Conservation (phyloP, 2,888 invertebrate genomes). For the Helleia helle region DNA sequence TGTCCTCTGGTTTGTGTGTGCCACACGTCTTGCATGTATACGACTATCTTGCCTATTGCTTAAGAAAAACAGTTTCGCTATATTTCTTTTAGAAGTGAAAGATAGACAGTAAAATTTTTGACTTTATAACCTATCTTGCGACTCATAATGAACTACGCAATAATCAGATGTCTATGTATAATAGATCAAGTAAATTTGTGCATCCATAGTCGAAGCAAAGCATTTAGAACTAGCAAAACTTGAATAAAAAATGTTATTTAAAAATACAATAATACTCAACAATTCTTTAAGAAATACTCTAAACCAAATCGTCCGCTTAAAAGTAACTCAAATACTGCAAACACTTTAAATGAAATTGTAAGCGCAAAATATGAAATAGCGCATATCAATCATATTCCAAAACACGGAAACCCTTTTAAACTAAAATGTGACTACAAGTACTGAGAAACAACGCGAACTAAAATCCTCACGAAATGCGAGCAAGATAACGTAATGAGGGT, state of each 20-base stretch:
- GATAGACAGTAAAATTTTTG: too few species aligned
- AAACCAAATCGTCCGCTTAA: background rate
- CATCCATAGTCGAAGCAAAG: too few species aligned
- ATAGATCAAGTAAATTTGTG: too few species aligned
- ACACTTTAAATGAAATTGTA: background rate
- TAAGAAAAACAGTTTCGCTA: background rate
- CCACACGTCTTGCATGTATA: too few species aligned
- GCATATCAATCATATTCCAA: slow-evolving; percentile 29
- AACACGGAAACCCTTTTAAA: slow-evolving; percentile 42
- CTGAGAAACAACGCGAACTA: slow-evolving; percentile 25
- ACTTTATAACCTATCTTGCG: too few species aligned
- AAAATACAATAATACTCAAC: too few species aligned
- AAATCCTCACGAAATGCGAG: slow-evolving; percentile 37
- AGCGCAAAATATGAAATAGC: background rate
- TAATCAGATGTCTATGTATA: too few species aligned
- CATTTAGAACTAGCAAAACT: too few species aligned
- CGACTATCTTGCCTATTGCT: background rate
- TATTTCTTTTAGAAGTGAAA: background rate
- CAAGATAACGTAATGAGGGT: slow-evolving; percentile 53
- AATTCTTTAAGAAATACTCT: background rate
- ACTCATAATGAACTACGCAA: too few species aligned
- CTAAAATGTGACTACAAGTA: slow-evolving; percentile 16
- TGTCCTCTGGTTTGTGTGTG: too few species aligned
- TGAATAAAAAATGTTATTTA: too few species aligned
- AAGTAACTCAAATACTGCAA: background rate